Evolutionary conservation across 2,888 invertebrate genomes (phyloP).

Genomic region (Labia minor): DNA sequence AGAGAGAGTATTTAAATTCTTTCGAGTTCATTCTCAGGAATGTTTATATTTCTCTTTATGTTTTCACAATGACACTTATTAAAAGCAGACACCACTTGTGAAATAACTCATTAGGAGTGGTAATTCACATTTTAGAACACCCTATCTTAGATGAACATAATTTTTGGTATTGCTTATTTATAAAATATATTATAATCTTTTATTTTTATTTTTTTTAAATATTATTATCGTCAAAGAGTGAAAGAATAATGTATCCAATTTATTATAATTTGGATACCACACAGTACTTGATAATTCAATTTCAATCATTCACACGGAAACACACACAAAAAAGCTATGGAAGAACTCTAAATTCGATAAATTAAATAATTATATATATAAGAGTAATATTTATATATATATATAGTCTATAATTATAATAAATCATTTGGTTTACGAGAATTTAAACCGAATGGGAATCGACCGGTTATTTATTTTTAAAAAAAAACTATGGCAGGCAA

Average conservation of each 20-base stretch:
- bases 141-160: conserved; percentile 22
- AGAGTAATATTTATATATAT: too few species aligned
- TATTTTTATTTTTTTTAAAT: background rate
- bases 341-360: background rate
- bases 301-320: background rate
- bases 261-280: too few species aligned
- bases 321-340: background rate
- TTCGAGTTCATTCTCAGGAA: background rate
- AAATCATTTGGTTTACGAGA: background rate
- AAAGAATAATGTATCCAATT: background rate
- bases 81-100: background rate
- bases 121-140: background rate
- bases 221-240: background rate
- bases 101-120: too few species aligned
- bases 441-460: too few species aligned
- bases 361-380: too few species aligned
- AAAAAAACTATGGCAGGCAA: background rate
- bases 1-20: background rate
- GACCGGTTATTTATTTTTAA: background rate
- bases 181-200: conserved; percentile 24
- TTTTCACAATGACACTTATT: background rate
- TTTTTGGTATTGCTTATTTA: conserved; percentile 25
- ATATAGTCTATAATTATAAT: background rate
- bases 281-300: background rate
- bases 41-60: background rate